Conservation (phyloP, 2,888 invertebrate species). For the Agrilus mali region DNA sequence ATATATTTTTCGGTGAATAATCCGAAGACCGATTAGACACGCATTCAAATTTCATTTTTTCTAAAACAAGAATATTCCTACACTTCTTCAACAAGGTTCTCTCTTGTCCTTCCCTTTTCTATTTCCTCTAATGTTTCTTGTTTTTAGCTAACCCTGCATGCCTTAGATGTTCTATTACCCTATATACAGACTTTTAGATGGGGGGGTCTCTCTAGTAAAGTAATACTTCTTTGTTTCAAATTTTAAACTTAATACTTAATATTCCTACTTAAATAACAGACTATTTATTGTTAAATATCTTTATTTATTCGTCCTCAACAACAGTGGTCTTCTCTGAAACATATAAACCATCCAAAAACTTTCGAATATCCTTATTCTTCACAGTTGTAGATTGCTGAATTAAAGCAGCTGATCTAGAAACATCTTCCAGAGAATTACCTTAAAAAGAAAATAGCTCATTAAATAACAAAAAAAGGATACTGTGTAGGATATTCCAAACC, state of each 20-base stretch:
- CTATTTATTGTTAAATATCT: conserved; percentile 15
- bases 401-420: conserved; percentile 95
- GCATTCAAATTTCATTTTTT: too few relatives aligned
- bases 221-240: too few relatives aligned
- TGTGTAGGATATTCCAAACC: conserved; percentile 36
- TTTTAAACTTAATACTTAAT: conserved; percentile 1
- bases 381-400: conserved; percentile 99
- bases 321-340: conserved; percentile 98
- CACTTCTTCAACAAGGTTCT: too few relatives aligned
- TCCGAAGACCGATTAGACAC: too few relatives aligned
- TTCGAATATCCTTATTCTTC: conserved; percentile 99
- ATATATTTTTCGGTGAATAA: too few relatives aligned
- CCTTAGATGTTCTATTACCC: too few relatives aligned
- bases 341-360: conserved; percentile 99
- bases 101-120: too few relatives aligned
- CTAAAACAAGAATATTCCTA: too few relatives aligned
- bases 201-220: too few relatives aligned
- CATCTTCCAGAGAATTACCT: conserved; percentile 76
- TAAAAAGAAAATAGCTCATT: background rate
- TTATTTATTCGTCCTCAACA: conserved; percentile 56
- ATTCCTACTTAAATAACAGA: conserved; percentile 1
- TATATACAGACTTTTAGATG: too few relatives aligned
- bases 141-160: too few relatives aligned
- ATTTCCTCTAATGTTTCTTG: too few relatives aligned
- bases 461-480: background rate